A percentile compares a stretch with the other conserved stretches of the same genome.
Conservation (phyloP, 1,140 invertebrate species). For the Macrobrachium nipponense region DNA sequence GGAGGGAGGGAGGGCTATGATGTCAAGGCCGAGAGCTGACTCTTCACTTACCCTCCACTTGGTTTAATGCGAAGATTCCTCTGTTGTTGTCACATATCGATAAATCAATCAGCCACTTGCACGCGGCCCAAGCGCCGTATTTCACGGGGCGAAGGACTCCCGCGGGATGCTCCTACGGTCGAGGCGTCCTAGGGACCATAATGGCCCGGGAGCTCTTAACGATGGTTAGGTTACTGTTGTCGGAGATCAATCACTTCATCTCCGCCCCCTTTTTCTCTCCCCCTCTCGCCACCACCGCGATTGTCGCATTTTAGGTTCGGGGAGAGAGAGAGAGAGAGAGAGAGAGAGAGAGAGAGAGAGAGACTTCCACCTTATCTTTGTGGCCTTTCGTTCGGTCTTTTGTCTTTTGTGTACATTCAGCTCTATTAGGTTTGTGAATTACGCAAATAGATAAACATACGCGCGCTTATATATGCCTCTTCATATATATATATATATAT, state of each 20-base stretch:
- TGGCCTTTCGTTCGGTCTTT: no score
- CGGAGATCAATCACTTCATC: conserved; percentile 11
- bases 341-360: no score
- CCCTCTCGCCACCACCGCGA: not conserved
- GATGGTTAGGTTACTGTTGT: not conserved
- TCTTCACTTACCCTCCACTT: not conserved
- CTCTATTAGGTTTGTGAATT: no score
- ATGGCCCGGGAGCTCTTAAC: not conserved
- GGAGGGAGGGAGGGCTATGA: not conserved
- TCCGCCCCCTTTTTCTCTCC: conserved; percentile 10
- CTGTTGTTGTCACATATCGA: conserved; percentile 21
- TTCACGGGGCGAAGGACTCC: not conserved
- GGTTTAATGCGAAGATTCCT: conserved; percentile 19
- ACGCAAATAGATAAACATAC: no score
- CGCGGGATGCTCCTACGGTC: not conserved
- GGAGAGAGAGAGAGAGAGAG: no score
- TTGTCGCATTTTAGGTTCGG: no score
- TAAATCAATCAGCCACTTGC: conserved; percentile 12
- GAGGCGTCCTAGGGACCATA: not conserved
- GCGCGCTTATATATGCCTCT: no score
- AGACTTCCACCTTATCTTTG: no score
- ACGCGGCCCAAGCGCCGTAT: not conserved
- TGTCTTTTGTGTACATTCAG: no score
- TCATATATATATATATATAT: no score
- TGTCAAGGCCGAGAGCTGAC: not conserved